Base-by-base conservation (phyloP, 1,140 invertebrate species). In the Danaus melanippus region DNA sequence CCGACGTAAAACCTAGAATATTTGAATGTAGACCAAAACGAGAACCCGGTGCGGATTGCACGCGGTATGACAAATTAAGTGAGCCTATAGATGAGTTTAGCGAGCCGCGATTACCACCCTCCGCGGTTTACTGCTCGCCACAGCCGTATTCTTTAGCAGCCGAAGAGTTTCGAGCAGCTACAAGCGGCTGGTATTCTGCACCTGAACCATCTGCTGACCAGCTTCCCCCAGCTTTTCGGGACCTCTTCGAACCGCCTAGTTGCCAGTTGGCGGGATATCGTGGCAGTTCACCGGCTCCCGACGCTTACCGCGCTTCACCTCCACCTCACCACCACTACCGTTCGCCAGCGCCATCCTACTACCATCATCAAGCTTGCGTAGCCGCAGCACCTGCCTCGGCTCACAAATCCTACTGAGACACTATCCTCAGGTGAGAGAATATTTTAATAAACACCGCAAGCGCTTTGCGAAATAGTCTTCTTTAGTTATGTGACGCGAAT, bases 21-120 rank as follows among this genome's bases (percentile, higher is more conserved):
- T 73, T 90, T 49, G 90, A 90, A 64, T 90, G 90, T 68, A 87
- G 89, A 64, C 91, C 91, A 0, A 93, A 92, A 66, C 74, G 91
- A 7, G 91, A 92, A 59, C 91, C 91, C 0, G 88, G 88, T 17
- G 89, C 86, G 10, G 90, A 92, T 58, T 87, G 85, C 12, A 71
- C 79, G n/a, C 86, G 88, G 52, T 88, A 87, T 52, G 87, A 88
- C 11, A 87, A 89, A 49, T 86, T 88, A 39, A 79, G 86, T 0
- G 79, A 80, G 12, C 83, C 76, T 12, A 68, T 81, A 17, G 79
- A 83, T 50, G 88, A 89, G 12, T 77, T 82, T 42, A 83, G 76
- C 55, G 87, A 88, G 48, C 78, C 85, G 6, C 77, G 88, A 21
- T 58, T 89, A 53, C 87, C 89, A 58, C 85, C 87, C 0, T 75